Evolutionary conservation across 2,797 vertebrate species (phyloP).

Genomic region (Rhinogobio ventralis): DNA sequence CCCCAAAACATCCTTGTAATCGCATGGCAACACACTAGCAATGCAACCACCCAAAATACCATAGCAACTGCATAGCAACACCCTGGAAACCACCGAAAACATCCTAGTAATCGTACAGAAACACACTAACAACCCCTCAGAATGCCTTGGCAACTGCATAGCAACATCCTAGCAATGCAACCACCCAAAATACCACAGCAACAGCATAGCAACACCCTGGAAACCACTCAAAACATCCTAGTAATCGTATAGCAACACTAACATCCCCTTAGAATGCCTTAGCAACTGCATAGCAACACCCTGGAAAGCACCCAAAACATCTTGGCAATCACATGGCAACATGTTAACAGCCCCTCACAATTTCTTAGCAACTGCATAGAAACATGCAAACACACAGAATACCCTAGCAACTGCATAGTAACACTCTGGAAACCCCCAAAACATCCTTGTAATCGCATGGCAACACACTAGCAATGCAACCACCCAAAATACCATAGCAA

Average conservation of each 20-base stretch:
- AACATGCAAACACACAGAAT: background rate
- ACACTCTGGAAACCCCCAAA: background rate
- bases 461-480: too few species aligned
- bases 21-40: accelerated
- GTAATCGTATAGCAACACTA: background rate
- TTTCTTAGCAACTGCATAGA: too few species aligned
- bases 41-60: too few species aligned
- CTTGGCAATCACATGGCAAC: background rate
- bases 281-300: background rate
- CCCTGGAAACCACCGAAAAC: background rate
- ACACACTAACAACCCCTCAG: background rate
- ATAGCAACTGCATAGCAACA: too few species aligned
- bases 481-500: too few species aligned
- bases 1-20: background rate
- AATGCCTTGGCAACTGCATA: background rate
- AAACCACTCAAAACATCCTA: background rate
- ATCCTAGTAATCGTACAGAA: accelerated
- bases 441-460: accelerated
- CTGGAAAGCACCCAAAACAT: background rate
- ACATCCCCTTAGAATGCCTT: background rate
- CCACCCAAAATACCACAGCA: background rate
- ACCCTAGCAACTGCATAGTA: background rate
- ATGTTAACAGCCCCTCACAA: too few species aligned
- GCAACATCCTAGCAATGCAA: background rate
- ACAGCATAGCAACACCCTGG: background rate